phyloP scores from a whole-genome alignment of 2,797 vertebrate species.

The Pagetopsis macropterus region DNA sequence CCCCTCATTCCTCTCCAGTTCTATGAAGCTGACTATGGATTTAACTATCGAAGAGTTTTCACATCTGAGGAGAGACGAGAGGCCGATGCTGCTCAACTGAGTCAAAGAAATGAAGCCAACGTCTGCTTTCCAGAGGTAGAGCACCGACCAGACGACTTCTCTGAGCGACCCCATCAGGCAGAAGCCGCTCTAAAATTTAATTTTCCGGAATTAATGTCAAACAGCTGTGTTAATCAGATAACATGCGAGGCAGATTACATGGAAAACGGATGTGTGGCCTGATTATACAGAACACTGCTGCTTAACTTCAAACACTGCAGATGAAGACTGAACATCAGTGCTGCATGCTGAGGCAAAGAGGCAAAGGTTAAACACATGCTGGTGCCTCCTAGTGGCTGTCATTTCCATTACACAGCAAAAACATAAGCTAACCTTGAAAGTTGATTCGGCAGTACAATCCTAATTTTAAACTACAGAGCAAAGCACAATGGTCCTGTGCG shows the following conservation, averaged over 20 bases:
- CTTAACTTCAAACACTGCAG: not conserved
- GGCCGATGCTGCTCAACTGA: slow-evolving; percentile 1
- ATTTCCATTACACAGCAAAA: not conserved
- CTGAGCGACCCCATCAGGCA: not conserved
- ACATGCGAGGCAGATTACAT: not conserved
- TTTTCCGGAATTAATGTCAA: not conserved
- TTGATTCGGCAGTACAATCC: no score
- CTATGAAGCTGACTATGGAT: slow-evolving; percentile 4
- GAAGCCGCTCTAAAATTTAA: not conserved
- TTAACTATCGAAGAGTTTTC: not conserved
- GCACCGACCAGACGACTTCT: rapidly evolving
- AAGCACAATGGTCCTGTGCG: no score
- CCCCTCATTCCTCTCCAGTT: not conserved
- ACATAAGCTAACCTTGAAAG: no score
- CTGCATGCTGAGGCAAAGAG: not conserved
- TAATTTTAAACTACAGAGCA: no score
- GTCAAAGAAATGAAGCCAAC: not conserved
- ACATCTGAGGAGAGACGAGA: not conserved
- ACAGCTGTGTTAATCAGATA: not conserved
- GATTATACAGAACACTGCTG: slow-evolving; percentile 25
- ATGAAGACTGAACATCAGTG: not conserved
- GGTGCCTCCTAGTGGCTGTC: not conserved
- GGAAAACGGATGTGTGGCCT: not conserved
- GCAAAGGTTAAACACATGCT: not conserved
- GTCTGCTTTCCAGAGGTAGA: slow-evolving; percentile 4